A percentile compares a stretch with the other conserved stretches of the same genome.
These are phyloP conservation scores for Drosophila melanosoma DNA, from an alignment of 2,888 invertebrate genomes.

Conservation along the genomic window DNA sequence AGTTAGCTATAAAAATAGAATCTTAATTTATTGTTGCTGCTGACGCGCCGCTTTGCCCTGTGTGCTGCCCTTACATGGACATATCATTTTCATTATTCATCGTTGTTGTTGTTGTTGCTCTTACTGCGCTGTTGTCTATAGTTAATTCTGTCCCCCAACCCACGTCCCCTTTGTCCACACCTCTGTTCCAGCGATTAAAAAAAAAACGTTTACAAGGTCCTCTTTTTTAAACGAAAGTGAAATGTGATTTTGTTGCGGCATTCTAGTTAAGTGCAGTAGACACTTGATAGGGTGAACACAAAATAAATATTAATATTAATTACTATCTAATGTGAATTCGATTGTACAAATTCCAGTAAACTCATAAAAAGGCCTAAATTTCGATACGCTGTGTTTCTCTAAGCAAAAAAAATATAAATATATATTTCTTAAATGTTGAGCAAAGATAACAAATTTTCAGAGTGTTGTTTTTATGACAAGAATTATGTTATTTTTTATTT, in stretches of 20 bases:
- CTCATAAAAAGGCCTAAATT: too few relatives aligned
- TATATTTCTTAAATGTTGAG: background rate
- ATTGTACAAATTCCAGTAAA: background rate
- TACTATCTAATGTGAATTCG: background rate
- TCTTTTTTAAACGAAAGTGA: slow-evolving; percentile 70
- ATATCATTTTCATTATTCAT: slow-evolving; percentile 77
- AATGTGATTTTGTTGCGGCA: slow-evolving; percentile 57
- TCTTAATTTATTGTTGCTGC: slow-evolving; percentile 77
- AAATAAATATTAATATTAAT: background rate
- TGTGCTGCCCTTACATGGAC: slow-evolving; percentile 71
- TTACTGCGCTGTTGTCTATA: slow-evolving; percentile 34
- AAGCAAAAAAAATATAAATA: background rate
- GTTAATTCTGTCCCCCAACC: slow-evolving; percentile 10
- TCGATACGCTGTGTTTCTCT: too few relatives aligned
- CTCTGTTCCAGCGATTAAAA: slow-evolving; percentile 17
- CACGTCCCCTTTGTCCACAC: background rate
- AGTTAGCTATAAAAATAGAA: slow-evolving; percentile 80
- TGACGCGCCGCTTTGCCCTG: slow-evolving; percentile 32
- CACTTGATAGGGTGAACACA: background rate
- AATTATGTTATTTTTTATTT: background rate
- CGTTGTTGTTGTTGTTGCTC: slow-evolving; percentile 8
- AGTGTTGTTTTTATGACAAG: background rate
- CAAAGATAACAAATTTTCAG: background rate
- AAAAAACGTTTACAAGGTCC: slow-evolving; percentile 51
- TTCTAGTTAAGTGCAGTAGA: slow-evolving; percentile 48